phyloP scores from a whole-genome alignment of 2,113 vertebrate species.

The Megaleporinus macrocephalus region DNA sequence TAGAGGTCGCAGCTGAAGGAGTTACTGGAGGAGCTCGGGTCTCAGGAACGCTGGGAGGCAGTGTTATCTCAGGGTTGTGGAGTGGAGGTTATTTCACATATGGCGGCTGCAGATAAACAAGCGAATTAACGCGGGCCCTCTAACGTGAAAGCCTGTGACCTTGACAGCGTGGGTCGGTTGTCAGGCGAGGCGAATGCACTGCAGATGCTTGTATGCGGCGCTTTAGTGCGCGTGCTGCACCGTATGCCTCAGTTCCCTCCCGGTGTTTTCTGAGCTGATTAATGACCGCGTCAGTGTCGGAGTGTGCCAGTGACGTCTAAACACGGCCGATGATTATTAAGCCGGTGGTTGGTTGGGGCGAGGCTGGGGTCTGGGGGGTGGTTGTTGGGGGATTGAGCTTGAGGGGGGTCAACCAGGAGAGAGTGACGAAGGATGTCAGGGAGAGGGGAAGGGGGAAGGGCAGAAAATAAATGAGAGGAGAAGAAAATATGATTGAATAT shows the following conservation, averaged over 20 bases:
- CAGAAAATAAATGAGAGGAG: not conserved
- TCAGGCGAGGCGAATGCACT: constrained; percentile 31
- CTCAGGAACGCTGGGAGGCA: constrained; percentile 23
- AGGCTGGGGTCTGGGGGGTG: too few relatives aligned
- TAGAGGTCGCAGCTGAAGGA: constrained; percentile 1
- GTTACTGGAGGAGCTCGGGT: not conserved
- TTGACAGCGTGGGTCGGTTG: constrained; percentile 16
- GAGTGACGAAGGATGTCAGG: constrained; percentile 16
- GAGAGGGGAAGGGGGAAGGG: constrained; percentile 15
- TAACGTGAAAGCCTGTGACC: constrained; percentile 37
- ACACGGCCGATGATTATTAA: constrained; percentile 32
- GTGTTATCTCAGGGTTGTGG: constrained; percentile 23
- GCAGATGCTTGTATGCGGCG: constrained; percentile 8
- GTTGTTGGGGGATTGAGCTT: not conserved
- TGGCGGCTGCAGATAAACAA: constrained; percentile 27
- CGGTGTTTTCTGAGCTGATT: constrained; percentile 55
- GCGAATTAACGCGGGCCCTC: constrained; percentile 1
- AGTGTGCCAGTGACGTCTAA: constrained; percentile 53
- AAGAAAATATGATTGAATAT: not conserved
- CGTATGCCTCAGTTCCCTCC: constrained; percentile 2
- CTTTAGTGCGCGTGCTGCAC: constrained; percentile 2
- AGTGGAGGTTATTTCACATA: not conserved
- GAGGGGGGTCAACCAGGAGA: constrained; percentile 19
- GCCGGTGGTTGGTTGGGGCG: not conserved
- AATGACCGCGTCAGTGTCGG: constrained; percentile 57